Conservation (phyloP, 1,140 invertebrate genomes). For the Cydia fagiglandana region DNA sequence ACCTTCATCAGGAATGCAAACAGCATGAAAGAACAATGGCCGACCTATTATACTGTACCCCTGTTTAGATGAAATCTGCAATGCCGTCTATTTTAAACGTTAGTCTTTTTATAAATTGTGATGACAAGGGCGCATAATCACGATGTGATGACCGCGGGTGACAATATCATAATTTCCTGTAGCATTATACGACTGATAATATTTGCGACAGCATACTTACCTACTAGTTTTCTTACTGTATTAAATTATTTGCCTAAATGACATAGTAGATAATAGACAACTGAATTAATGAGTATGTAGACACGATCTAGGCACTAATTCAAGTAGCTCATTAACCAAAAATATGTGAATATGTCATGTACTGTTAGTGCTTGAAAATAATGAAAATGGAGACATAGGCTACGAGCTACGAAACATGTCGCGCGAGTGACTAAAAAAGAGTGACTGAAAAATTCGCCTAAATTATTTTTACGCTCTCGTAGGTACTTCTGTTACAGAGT, state of each 20-base stretch:
- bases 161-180: neutral
- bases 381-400: no score
- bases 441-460: no score
- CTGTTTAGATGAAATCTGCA: neutral
- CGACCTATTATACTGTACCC: neutral
- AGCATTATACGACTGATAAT: neutral
- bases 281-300: no score
- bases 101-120: constrained; percentile 10
- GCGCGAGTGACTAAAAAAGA: no score
- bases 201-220: neutral
- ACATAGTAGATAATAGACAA: no score
- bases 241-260: neutral
- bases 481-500: no score
- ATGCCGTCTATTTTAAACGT: constrained; percentile 11
- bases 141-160: neutral
- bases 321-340: no score
- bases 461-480: no score
- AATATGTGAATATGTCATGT: no score
- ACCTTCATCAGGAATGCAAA: neutral
- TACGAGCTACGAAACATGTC: no score
- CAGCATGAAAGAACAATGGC: constrained; percentile 1
- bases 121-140: neutral
- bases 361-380: no score
- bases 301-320: no score
- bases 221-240: neutral